Evolutionary conservation across 1,140 invertebrate genomes (phyloP), one percentile per base, ranked within the genome.

Genomic region (Micrasema minimum): DNA sequence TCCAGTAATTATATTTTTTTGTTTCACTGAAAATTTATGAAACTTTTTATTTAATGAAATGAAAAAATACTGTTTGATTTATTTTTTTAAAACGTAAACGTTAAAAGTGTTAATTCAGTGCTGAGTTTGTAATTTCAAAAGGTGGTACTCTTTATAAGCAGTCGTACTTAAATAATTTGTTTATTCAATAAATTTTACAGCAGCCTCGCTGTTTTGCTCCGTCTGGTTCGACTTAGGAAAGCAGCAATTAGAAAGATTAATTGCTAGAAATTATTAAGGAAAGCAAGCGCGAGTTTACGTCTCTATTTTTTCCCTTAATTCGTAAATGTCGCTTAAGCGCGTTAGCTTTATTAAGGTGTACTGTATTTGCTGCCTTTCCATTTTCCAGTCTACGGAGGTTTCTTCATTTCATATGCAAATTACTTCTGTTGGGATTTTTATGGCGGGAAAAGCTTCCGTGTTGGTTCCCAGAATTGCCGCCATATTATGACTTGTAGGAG

Each of bases 371-470:
- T 38, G 50, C 38, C 43, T 66, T 61, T 71, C 69, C 66, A 71
- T 74, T 74, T 74, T 74, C 72, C 68, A 50, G 62, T 67, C 55
- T 37, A 46, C 16, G 62, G 62, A 73, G 72, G 72, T 70, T 74
- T 70, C 72, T 74, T 74, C 69, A 74, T 74, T 74, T 71, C 55
- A 66, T 48, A 74, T 74, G 67, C 72, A 74, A 74, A 74, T 71
- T 74, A 66, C 67, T 71, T 26, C 41, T 53, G 66, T 35, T 20
- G 22, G 46, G 26, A 65, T 46, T 69, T 70, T 59, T 59, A 41
- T 41, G 6, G 55, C 31, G 11, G n/a, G 37, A 38, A 43, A 59
- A 59, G 18, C 26, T 59, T 59, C 55, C 16, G 55, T 59, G 55
- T 59, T 38, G 55, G 38, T 59, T 59, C 16, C 14, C n/a, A 6